These are phyloP conservation scores for Petrocephalus schoutedeni DNA, from an alignment of 2,797 vertebrate species.

Conservation along the genomic window DNA sequence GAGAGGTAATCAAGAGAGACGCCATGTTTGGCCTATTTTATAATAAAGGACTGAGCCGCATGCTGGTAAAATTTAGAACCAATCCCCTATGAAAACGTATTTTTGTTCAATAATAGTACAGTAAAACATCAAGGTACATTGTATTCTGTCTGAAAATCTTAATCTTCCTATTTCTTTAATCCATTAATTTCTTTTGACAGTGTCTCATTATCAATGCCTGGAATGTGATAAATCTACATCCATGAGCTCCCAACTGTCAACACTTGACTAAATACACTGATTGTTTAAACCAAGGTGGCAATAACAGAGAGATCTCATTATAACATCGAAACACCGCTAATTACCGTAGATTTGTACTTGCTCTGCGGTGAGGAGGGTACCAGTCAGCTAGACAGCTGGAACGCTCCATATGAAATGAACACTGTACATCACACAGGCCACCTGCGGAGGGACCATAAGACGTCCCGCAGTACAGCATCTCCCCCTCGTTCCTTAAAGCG, in stretches of 20 bases:
- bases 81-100: background rate
- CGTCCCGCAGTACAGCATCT: background rate
- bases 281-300: conserved; percentile 13
- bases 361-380: background rate
- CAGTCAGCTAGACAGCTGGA: background rate
- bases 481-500: background rate
- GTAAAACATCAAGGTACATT: background rate
- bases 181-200: background rate
- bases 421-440: background rate
- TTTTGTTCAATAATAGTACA: background rate
- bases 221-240: background rate
- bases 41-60: background rate
- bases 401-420: background rate
- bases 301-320: background rate
- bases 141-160: background rate
- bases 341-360: background rate
- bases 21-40: conserved; percentile 9
- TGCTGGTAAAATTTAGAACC: background rate
- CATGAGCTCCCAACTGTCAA: background rate
- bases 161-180: background rate
- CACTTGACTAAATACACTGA: background rate
- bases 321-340: background rate
- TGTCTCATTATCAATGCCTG: background rate
- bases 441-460: background rate
- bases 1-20: background rate